Evolutionary conservation across 2,797 vertebrate species (phyloP), one percentile per base, ranked within the genome.

Genomic region (Anguilla megastoma): DNA sequence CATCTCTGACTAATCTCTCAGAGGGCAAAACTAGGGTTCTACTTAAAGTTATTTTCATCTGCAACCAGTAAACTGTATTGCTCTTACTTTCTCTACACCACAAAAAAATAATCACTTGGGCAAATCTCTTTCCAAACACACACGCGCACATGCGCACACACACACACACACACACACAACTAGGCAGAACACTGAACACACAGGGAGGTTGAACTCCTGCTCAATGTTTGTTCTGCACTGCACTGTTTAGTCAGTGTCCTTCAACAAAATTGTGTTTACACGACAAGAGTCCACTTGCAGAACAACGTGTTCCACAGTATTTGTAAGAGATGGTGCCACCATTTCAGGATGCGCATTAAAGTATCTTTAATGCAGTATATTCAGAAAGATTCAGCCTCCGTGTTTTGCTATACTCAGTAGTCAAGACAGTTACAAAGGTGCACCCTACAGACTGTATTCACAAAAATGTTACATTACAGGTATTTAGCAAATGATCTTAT

Each of bases 241-340:
- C 33, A 79, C 56, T 88, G 84, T 88, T 88, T 76, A 41, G 63
- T 45, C 0, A 50, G 85, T 79, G 87, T 88, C 87, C 87, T 69
- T 50, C 69, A 85, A n/a, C 50, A 58, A 24, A 83, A n/a, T 14
- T 88, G 76, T 90, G 89, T 91, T 91, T 91, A 88, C 90, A 90
- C 4, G 89, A 86, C 85, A 87, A 88, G 76, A 91, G 89, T 93
- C 89, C 90, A 90, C 60, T 84, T n/a, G 87, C 18, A 80, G 84
- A 82, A 60, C 16, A 7, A 6, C 36, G 69, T 85, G 66, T 90
- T 89, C 52, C 60, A 50, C 50, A 27, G 33, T 18, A 84, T 45
- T 14, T 52, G 56, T 14, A 14, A 54, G 10, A 5, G 2, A 63
- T 71, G 30, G n/a, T 88, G 80, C 9, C 27, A 0, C 12, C 71